Base-by-base conservation (phyloP, 2,888 invertebrate genomes). In the Drosophila rubida region DNA sequence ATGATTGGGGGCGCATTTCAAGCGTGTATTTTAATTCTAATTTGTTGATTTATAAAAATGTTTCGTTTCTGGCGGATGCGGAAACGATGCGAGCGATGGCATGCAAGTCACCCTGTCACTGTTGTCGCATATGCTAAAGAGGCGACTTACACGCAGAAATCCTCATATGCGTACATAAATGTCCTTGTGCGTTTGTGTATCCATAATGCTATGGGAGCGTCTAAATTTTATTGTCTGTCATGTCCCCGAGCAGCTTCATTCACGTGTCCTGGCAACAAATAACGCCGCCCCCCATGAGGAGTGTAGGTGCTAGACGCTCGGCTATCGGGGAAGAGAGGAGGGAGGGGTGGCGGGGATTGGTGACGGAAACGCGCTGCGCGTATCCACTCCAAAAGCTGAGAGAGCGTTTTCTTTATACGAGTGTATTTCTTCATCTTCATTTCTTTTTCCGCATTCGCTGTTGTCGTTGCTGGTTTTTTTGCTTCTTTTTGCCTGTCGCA, bases 161-260 rank as follows among this genome's bases (percentile, higher is more conserved):
- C 25, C 8, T 14, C 5, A 9, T n/a, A 5, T 42, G n/a, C n/a
- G n/a, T n/a, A 23, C 63, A 48, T 62, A 14, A 6, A 13, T 54
- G 44, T 35, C n/a, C 16, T 11, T 51, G 35, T 44, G 16, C 3
- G 25, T 30, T 19, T 70, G 61, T 61, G 25, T 72, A 68, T 65
- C 27, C 77, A 69, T 76, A 82, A 73, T 64, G 63, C 77, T 60
- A 48, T 66, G 67, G 57, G 68, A 68, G 74, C 69, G 69, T 86
- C 74, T 70, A 84, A 80, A 73, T 78, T 69, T 82, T 82, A 87
- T 82, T 82, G 85, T 84, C 75, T 84, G 72, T 87, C 68, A 75
- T 80, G 78, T 61, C 62, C 61, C 19, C 44, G 27, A 62, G 70
- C 46, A 67, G 83, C 76, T 73, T 49, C 63, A 73, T 66, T 82